Base-by-base conservation (phyloP, 2,888 invertebrate species). In the Caenorhabditis sulstoni region DNA sequence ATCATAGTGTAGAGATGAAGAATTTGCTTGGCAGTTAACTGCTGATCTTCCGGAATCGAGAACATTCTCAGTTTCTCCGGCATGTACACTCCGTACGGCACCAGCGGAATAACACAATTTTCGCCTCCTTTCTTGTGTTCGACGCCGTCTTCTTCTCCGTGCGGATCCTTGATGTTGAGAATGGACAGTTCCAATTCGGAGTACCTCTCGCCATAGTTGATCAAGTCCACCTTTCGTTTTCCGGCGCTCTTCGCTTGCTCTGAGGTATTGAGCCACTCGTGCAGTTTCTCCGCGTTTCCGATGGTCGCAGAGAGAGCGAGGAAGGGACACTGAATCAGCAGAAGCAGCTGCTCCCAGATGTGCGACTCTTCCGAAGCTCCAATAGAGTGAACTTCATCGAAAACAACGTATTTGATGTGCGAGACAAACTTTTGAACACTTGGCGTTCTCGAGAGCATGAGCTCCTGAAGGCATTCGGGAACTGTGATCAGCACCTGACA, bases 381-480 rank as follows among this genome's bases (percentile, higher is more conserved):
- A 50, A 89, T 89, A 18, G 84, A 89, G 77, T 89, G 89, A 29
- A 89, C 89, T 81, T 89, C 89, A 79, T 89, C 89, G 58, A 89
- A 87, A 53, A 89, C 85, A 37, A 89, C 89, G 70, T 89, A 89
- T 71, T 86, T 86, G 75, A 89, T 88, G 23, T 87, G 83, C 1
- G 85, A 82, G 22, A 87, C 85, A 70, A 89, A 87, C 53, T 86
- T 81, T 62, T 90, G 89, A 16, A 87, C 82, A 12, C 79, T 81
- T 1, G 86, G 85, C 59, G 88, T 86, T 55, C 87, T 83, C 3
- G 88, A 88, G 7, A 89, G 79, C 20, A 89, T 82, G 41, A 89
- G 68, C 35, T 81, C 81, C 67, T 90, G 88, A 22, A 89, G 76
- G 35, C 86, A 85, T 47, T 90, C 88, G 35, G 89, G 89, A 35